A percentile compares a stretch with the other conserved stretches of the same genome.
phyloP scores from a whole-genome alignment of 2,797 vertebrate genomes.

The Mus minutoides region DNA sequence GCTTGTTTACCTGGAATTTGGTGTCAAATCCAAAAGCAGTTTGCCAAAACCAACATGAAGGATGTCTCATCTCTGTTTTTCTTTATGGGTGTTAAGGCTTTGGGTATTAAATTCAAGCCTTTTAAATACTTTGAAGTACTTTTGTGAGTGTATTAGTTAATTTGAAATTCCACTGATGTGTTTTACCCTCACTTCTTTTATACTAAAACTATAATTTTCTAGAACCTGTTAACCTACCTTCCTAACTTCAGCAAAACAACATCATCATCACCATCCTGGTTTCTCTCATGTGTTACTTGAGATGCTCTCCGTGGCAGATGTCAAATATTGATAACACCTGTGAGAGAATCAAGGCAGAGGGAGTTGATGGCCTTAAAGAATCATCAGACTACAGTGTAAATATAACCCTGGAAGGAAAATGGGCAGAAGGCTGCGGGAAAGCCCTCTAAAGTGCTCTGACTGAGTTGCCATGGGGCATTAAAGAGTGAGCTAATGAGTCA shows the following conservation, averaged over 20 bases:
- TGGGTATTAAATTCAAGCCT: neutral
- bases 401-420: neutral
- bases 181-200: neutral
- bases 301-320: neutral
- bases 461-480: neutral
- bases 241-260: neutral
- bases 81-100: neutral
- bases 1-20: neutral
- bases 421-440: neutral
- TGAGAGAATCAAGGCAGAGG: neutral
- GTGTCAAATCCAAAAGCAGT: neutral
- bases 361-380: neutral
- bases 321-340: neutral
- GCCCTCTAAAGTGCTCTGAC: neutral
- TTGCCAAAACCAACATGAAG: neutral
- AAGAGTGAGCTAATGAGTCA: neutral
- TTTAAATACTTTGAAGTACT: neutral
- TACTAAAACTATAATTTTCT: slow-evolving; percentile 46
- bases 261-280: neutral
- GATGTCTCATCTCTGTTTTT: neutral
- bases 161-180: slow-evolving; percentile 25
- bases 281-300: neutral
- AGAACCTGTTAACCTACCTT: neutral
- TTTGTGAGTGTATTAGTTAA: neutral
- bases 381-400: neutral